phyloP scores from a whole-genome alignment of 1,140 invertebrate species.

The Leptonema lineaticorne region DNA sequence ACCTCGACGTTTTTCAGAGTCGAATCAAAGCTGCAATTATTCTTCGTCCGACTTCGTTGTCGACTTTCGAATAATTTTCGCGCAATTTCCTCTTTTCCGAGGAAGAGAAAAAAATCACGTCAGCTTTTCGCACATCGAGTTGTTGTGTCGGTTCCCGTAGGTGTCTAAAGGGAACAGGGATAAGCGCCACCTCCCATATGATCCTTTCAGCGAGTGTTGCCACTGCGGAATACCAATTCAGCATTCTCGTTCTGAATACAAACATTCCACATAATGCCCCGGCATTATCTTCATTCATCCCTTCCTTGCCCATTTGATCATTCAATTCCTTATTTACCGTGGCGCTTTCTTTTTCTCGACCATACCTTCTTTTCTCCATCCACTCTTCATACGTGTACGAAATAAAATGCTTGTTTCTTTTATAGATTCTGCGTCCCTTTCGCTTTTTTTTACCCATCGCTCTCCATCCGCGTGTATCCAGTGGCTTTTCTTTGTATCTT shows the following conservation, averaged over 20 bases:
- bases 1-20: neutral
- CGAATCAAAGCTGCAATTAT: neutral
- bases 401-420: conserved; percentile 41
- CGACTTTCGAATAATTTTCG: neutral
- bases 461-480: neutral
- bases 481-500: conserved; percentile 12
- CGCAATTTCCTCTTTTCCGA: neutral
- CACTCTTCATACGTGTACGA: conserved; percentile 37
- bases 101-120: neutral
- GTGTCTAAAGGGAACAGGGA: conserved; percentile 2
- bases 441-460: too few relatives aligned
- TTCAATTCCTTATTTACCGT: conserved; percentile 40
- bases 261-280: conserved; percentile 38
- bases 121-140: neutral
- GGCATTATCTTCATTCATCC: conserved; percentile 41
- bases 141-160: conserved; percentile 3
- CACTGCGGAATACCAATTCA: conserved; percentile 39
- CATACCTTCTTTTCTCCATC: neutral
- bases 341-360: conserved; percentile 22
- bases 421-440: neutral
- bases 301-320: conserved; percentile 39
- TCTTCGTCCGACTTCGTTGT: neutral
- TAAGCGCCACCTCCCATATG: conserved; percentile 31
- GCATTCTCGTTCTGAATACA: conserved; percentile 37
- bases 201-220: conserved; percentile 35